A percentile compares a stretch with the other conserved stretches of the same genome.
phyloP scores from a whole-genome alignment of 1,140 invertebrate genomes.

The Drosophila sp. region DNA sequence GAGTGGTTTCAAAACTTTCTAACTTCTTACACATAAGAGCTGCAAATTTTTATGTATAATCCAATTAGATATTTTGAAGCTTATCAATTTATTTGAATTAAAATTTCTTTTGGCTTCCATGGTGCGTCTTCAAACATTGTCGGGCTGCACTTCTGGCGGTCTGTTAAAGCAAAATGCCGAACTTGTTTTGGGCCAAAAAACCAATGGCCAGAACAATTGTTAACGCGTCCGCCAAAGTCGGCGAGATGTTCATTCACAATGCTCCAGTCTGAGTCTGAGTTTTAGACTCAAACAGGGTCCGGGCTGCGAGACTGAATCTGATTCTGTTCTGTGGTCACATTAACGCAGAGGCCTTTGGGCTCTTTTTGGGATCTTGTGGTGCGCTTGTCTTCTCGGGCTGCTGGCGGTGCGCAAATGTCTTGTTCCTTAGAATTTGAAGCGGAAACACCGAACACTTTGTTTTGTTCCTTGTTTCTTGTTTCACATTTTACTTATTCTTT shows the following conservation, averaged over 20 bases:
- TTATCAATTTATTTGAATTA: neutral
- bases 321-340: slow-evolving; percentile 43
- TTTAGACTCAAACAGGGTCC: neutral
- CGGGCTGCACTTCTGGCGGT: slow-evolving; percentile 50
- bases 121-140: slow-evolving; percentile 36
- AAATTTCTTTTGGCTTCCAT: slow-evolving; percentile 24
- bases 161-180: slow-evolving; percentile 67
- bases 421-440: slow-evolving; percentile 83
- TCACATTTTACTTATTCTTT: slow-evolving; percentile 66
- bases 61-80: too few relatives aligned
- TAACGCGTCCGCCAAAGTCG: slow-evolving; percentile 68
- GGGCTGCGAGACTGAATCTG: neutral
- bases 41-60: too few relatives aligned
- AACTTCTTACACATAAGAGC: too few relatives aligned
- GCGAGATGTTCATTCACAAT: slow-evolving; percentile 63
- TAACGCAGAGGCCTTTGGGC: slow-evolving; percentile 29
- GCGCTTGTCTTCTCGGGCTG: slow-evolving; percentile 29
- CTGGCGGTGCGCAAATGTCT: slow-evolving; percentile 70
- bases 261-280: slow-evolving; percentile 13
- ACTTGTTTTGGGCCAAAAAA: slow-evolving; percentile 66
- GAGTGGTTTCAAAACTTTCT: too few relatives aligned
- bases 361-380: slow-evolving; percentile 10
- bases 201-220: slow-evolving; percentile 74
- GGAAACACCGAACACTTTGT: slow-evolving; percentile 83
- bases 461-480: slow-evolving; percentile 75